These are phyloP conservation scores for Pemphredon lugubris DNA, from an alignment of 2,888 invertebrate species.

Conservation along the genomic window DNA sequence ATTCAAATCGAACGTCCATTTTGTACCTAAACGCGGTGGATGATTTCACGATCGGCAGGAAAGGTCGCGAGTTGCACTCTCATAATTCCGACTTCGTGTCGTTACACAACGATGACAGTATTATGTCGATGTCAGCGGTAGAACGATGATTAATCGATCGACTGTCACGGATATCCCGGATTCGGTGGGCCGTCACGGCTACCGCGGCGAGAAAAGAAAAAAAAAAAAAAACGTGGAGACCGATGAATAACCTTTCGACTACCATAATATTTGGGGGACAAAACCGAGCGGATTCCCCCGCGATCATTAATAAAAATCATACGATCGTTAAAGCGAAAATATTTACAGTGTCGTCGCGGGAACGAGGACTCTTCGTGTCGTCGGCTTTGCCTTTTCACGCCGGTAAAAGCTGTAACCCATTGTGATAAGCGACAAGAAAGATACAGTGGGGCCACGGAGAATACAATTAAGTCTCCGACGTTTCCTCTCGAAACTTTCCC, in stretches of 20 bases:
- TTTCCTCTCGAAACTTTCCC: no score
- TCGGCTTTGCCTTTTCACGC: no score
- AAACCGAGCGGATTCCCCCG: conserved; percentile 12
- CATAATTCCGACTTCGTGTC: conserved; percentile 32
- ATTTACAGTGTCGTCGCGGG: conserved; percentile 63
- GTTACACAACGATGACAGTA: conserved; percentile 53
- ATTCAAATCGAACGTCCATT: no score
- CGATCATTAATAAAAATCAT: conserved; percentile 76
- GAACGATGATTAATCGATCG: conserved; percentile 62
- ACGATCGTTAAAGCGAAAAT: conserved; percentile 70
- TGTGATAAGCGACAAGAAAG: no score
- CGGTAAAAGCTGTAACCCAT: no score
- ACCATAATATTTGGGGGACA: conserved; percentile 49
- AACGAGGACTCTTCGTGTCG: not conserved
- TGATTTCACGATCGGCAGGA: not conserved
- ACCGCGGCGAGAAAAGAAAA: conserved; percentile 22
- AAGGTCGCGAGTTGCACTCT: conserved; percentile 17
- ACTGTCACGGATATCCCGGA: conserved; percentile 47
- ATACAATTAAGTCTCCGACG: no score
- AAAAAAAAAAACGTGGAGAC: conserved; percentile 25
- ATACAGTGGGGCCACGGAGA: no score
- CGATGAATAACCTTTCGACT: conserved; percentile 42
- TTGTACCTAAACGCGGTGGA: no score
- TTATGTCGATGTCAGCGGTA: conserved; percentile 49
- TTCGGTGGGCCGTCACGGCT: conserved; percentile 50